Evolutionary conservation across 2,888 invertebrate genomes (phyloP).

Genomic region (Oligia fasciuncula): DNA sequence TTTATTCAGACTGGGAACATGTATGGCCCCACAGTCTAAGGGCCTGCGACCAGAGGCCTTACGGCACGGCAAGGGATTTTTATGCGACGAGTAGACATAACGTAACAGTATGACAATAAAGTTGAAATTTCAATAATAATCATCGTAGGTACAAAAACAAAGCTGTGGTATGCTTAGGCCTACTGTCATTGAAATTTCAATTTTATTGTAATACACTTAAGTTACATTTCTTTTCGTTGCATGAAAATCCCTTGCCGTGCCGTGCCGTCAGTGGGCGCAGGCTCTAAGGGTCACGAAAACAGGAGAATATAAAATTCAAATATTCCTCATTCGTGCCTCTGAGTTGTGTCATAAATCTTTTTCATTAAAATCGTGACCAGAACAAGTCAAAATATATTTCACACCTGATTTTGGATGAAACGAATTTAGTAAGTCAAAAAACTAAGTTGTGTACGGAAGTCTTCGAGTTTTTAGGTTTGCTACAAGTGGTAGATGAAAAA

Average conservation of each 20-base stretch:
- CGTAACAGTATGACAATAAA: not conserved
- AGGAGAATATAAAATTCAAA: constrained; percentile 36
- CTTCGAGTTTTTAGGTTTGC: constrained; percentile 6
- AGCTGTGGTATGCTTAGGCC: not conserved
- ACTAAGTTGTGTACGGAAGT: constrained; percentile 40
- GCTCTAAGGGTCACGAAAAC: constrained; percentile 38
- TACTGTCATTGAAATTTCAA: not conserved
- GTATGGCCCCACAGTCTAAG: constrained; percentile 2
- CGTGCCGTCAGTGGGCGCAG: not conserved
- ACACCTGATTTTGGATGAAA: constrained; percentile 45
- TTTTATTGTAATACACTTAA: not conserved
- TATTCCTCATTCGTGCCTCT: constrained; percentile 41
- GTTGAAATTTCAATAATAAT: not conserved
- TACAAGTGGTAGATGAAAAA: constrained; percentile 12
- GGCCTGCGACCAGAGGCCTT: not conserved
- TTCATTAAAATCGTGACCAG: constrained; percentile 54
- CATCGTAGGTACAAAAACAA: not conserved
- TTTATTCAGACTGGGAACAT: constrained; percentile 26
- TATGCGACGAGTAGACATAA: not conserved
- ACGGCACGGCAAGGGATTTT: not conserved
- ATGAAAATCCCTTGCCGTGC: not conserved
- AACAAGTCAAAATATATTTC: constrained; percentile 50
- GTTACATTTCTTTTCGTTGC: not conserved
- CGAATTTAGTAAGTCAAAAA: constrained; percentile 43
- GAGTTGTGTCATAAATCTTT: constrained; percentile 41